Evolutionary conservation across 1,140 invertebrate genomes (phyloP).

Genomic region (Platorchestia sp.): DNA sequence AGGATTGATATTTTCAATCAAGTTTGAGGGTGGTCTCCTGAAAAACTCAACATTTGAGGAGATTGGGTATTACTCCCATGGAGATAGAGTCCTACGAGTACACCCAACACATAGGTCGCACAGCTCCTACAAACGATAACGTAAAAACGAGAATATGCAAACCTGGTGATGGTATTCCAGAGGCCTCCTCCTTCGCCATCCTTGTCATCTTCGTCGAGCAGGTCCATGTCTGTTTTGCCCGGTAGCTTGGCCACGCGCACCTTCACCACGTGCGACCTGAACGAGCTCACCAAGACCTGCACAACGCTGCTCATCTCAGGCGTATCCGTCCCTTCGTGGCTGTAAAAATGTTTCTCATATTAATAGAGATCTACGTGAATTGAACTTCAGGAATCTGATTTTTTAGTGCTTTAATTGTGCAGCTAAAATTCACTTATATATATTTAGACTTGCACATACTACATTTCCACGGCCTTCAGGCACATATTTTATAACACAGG

Average conservation of each 20-base stretch:
- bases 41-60: not conserved
- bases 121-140: not conserved
- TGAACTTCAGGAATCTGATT: not conserved
- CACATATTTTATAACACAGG: no score
- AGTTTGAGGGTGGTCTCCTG: not conserved
- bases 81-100: no score
- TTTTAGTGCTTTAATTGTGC: not conserved
- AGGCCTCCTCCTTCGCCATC: constrained; percentile 81
- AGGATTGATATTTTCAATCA: not conserved
- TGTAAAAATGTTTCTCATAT: constrained; percentile 68
- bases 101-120: not conserved
- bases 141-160: constrained; percentile 55
- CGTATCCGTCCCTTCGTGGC: constrained; percentile 83
- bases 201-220: constrained; percentile 81
- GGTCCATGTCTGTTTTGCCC: constrained; percentile 86
- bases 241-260: constrained; percentile 91
- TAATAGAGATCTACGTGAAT: not conserved
- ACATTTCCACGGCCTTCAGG: no score
- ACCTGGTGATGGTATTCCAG: constrained; percentile 96
- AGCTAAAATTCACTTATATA: no score
- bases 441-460: no score
- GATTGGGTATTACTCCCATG: not conserved
- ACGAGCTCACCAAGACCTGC: constrained; percentile 87
- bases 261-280: constrained; percentile 92
- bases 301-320: constrained; percentile 77